These are phyloP conservation scores for Cochlearius cochlearius DNA, from an alignment of 2,113 vertebrate genomes.

Conservation along the genomic window DNA sequence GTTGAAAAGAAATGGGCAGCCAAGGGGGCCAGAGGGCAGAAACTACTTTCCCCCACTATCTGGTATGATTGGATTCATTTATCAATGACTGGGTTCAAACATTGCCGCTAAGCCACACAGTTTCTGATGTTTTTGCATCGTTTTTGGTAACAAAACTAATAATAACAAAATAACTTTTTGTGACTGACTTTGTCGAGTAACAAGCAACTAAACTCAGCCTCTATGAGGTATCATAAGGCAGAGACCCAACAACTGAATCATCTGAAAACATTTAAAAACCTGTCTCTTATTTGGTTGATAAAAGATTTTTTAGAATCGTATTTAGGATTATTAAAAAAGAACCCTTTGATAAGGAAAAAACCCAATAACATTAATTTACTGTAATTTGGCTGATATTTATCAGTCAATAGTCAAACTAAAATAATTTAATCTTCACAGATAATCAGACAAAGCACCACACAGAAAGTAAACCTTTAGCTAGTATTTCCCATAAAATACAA, in stretches of 20 bases:
- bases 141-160: neutral
- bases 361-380: neutral
- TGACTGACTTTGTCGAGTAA: neutral
- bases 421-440: neutral
- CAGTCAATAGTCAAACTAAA: neutral
- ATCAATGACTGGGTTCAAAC: neutral
- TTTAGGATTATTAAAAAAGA: neutral
- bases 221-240: neutral
- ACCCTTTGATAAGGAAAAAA: neutral
- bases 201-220: neutral
- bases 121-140: neutral
- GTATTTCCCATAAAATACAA: neutral
- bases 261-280: neutral
- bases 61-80: neutral
- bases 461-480: neutral
- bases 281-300: neutral
- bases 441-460: fast-evolving
- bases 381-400: neutral
- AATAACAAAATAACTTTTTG: neutral
- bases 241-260: neutral
- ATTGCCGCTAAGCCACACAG: neutral
- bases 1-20: neutral
- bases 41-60: neutral
- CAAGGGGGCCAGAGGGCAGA: neutral
- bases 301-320: neutral